These are phyloP conservation scores for Crocodylus rhombifer DNA, from an alignment of 2,797 vertebrate species.

Conservation along the genomic window DNA sequence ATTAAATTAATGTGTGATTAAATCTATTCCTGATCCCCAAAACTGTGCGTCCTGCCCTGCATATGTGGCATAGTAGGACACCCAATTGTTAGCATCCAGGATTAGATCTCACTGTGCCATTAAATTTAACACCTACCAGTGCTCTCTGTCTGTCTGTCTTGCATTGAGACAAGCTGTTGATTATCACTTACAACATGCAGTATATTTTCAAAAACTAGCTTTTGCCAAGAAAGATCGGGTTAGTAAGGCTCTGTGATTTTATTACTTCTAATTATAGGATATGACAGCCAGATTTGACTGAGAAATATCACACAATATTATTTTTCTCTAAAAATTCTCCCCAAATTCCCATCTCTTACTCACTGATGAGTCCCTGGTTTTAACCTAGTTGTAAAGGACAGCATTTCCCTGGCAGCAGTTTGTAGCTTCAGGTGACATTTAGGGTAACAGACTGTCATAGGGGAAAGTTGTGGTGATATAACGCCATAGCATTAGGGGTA, in stretches of 20 bases:
- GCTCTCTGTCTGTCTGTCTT: no score
- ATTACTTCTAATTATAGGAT: not conserved
- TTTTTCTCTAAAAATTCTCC: not conserved
- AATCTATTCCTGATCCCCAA: no score
- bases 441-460: not conserved
- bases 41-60: no score
- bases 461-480: not conserved
- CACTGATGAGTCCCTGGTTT: not conserved
- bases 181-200: not conserved
- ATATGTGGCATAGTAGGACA: no score
- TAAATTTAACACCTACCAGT: no score
- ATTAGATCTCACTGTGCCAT: no score
- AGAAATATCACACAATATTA: not conserved
- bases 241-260: not conserved
- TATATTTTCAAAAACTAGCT: not conserved
- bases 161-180: no score
- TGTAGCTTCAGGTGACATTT: not conserved
- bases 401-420: not conserved
- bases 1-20: no score
- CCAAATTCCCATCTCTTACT: not conserved
- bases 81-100: no score
- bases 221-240: not conserved
- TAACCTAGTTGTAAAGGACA: not conserved
- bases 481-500: not conserved
- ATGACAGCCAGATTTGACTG: not conserved